Evolutionary conservation across 2,113 vertebrate genomes (phyloP).

Genomic region (Athene noctua): DNA sequence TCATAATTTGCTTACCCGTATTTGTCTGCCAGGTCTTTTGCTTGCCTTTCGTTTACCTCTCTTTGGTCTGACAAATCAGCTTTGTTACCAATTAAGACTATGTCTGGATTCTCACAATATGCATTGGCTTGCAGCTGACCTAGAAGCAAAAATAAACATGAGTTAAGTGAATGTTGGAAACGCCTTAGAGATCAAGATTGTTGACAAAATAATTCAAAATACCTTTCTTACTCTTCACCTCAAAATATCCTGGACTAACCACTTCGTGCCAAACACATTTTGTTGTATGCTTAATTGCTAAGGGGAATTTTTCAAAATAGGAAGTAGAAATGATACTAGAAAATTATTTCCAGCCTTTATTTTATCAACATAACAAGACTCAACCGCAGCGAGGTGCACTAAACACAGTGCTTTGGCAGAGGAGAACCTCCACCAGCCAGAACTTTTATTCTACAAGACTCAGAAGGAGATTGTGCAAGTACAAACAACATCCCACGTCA

Average conservation of each 20-base stretch:
- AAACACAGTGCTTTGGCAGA: not conserved
- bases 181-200: not conserved
- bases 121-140: constrained; percentile 95
- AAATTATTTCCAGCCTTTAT: not conserved
- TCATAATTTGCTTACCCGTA: constrained; percentile 77
- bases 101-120: constrained; percentile 95
- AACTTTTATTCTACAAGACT: not conserved
- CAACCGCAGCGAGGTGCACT: not conserved
- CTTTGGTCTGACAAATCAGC: constrained; percentile 90
- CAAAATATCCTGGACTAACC: not conserved
- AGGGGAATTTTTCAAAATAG: not conserved
- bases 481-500: not conserved
- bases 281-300: not conserved
- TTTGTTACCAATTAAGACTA: constrained; percentile 94
- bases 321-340: not conserved
- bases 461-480: not conserved
- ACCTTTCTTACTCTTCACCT: not conserved
- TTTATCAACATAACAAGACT: not conserved
- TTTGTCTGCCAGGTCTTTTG: constrained; percentile 91
- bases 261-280: not conserved
- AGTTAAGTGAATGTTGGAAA: not conserved
- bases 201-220: not conserved
- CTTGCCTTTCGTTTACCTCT: constrained; percentile 92
- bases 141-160: constrained; percentile 40
- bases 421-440: not conserved